phyloP scores from a whole-genome alignment of 2,797 vertebrate species.

The Oreonectes daqikongensis region DNA sequence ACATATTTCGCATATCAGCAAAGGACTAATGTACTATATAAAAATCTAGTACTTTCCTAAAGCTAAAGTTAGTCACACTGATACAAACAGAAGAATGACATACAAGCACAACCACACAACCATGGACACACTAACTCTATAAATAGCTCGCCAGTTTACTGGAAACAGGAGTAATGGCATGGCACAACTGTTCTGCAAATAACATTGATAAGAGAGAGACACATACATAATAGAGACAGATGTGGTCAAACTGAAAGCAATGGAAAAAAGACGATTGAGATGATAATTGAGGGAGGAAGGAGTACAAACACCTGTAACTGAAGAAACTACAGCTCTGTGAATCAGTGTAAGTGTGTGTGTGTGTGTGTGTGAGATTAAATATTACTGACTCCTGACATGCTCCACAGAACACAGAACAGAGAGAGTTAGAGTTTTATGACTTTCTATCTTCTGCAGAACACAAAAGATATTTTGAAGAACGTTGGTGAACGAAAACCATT shows the following conservation, averaged over 20 bases:
- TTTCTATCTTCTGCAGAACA: no score
- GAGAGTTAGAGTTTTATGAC: no score
- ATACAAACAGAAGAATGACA: conserved; percentile 12
- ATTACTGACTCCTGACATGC: not conserved
- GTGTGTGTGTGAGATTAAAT: conserved; percentile 4
- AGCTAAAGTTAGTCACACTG: not conserved
- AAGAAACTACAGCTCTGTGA: conserved; percentile 31
- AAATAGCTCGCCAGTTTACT: conserved; percentile 73
- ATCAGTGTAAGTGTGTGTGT: conserved; percentile 20
- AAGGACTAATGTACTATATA: not conserved
- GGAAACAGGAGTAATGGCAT: conserved; percentile 67
- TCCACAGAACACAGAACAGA: conserved; percentile 20
- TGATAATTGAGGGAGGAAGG: conserved; percentile 8
- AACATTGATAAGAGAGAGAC: conserved; percentile 54
- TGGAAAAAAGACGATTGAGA: not conserved
- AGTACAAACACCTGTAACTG: conserved; percentile 23
- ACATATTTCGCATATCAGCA: not conserved
- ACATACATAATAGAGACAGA: conserved; percentile 1
- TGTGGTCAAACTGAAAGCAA: not conserved
- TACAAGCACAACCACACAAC: conserved; percentile 31
- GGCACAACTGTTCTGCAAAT: conserved; percentile 61
- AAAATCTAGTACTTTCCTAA: not conserved
- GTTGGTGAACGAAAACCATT: no score
- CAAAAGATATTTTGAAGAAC: no score
- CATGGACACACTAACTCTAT: conserved; percentile 45